phyloP scores from a whole-genome alignment of 1,140 invertebrate genomes.

The Lucilia cuprina region DNA sequence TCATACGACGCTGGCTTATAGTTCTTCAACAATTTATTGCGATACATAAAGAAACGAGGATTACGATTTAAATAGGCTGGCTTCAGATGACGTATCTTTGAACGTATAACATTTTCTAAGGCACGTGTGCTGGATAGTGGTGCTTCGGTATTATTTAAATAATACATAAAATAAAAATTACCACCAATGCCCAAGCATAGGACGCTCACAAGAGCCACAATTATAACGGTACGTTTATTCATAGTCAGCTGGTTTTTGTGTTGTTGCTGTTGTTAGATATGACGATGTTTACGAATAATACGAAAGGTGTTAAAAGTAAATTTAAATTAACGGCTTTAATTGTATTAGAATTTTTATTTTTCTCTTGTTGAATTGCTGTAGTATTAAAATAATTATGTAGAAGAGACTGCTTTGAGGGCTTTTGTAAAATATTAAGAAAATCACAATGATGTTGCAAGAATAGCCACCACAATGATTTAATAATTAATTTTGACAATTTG shows the following conservation, averaged over 20 bases:
- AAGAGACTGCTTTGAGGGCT: neutral
- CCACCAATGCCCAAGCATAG: slow-evolving; percentile 52
- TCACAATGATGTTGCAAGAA: slow-evolving; percentile 21
- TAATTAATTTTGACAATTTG: slow-evolving; percentile 23
- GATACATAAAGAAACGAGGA: slow-evolving; percentile 60
- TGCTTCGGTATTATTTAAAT: slow-evolving; percentile 57
- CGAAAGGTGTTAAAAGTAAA: neutral
- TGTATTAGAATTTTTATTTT: neutral
- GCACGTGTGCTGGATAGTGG: slow-evolving; percentile 54
- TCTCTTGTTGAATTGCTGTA: neutral
- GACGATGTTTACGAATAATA: no score
- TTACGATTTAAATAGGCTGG: slow-evolving; percentile 60
- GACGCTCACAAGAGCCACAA: slow-evolving; percentile 53
- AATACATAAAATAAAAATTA: slow-evolving; percentile 63
- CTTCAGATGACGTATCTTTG: slow-evolving; percentile 57
- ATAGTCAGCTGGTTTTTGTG: slow-evolving; percentile 37
- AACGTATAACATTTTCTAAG: slow-evolving; percentile 53
- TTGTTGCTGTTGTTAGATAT: neutral
- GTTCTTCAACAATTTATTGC: slow-evolving; percentile 60
- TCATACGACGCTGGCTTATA: slow-evolving; percentile 54
- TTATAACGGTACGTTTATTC: slow-evolving; percentile 58
- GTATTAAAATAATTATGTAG: neutral
- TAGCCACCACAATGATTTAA: slow-evolving; percentile 31
- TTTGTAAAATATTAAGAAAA: neutral
- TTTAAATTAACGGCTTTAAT: slow-evolving; percentile 2